phyloP scores from a whole-genome alignment of 2,113 vertebrate genomes.

The cat (Felis catus) region F.catus_Fca126_mat1.0 CM031416.1:146467501-146468000 shows the following conservation, averaged over 20 bases:
- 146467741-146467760: constrained; percentile 30
- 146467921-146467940: background rate
- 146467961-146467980: constrained; percentile 34
- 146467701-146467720: constrained; percentile 20
- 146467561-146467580: background rate
- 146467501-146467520: too few species aligned
- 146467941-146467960: background rate
- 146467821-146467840: constrained; percentile 37
- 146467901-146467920: background rate
- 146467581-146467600: constrained; percentile 15
- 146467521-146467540: too few species aligned
- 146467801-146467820: background rate
- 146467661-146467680: background rate
- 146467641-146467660: background rate
- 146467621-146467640: background rate
- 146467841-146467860: background rate
- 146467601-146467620: constrained; percentile 12
- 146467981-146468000: background rate
- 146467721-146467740: background rate
- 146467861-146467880: background rate
- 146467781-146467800: background rate
- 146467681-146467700: background rate
- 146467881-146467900: background rate
- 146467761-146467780: constrained; percentile 32
- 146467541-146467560: background rate